A percentile compares a stretch with the other conserved stretches of the same genome.
Conservation (phyloP, 2,888 invertebrate species). For the Cheilosia variabilis region DNA sequence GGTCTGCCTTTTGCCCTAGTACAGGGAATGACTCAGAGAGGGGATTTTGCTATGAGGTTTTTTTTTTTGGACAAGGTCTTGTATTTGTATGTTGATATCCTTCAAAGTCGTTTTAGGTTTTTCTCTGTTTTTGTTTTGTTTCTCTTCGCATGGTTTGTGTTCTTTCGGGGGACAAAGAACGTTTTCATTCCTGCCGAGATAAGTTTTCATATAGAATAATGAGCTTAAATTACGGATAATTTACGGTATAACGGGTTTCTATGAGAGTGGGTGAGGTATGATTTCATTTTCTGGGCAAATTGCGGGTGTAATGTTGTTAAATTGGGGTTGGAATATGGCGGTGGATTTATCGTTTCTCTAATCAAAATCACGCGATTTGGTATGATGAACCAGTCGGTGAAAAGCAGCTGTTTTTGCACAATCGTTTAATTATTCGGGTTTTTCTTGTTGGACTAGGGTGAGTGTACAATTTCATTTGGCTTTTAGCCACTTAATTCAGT, state of each 20-base stretch:
- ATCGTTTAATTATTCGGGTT: no score
- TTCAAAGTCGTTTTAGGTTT: conserved; percentile 20
- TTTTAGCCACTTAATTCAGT: no score
- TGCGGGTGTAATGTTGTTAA: conserved; percentile 1
- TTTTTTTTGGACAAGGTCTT: conserved; percentile 38
- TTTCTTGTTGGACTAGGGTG: no score
- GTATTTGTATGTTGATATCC: conserved; percentile 29
- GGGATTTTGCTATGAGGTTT: conserved; percentile 15
- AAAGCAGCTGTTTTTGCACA: no score
- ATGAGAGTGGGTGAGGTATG: background rate
- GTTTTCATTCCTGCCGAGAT: conserved; percentile 61
- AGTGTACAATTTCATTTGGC: no score
- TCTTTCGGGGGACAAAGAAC: conserved; percentile 29
- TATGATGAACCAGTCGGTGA: background rate
- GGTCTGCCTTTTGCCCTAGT: conserved; percentile 3
- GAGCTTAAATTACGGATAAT: conserved; percentile 68
- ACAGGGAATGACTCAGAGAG: conserved; percentile 44
- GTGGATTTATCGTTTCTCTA: conserved; percentile 5
- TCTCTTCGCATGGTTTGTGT: background rate
- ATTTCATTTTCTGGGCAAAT: conserved; percentile 25
- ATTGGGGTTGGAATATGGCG: conserved; percentile 13
- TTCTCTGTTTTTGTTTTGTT: background rate
- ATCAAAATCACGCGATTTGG: background rate
- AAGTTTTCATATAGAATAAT: conserved; percentile 71
- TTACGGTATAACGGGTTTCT: conserved; percentile 64